Percentiles rank a stretch among this genome's conserved stretches.
Conservation (phyloP, 2,113 vertebrate genomes). For the Ptyas mucosa region DNA sequence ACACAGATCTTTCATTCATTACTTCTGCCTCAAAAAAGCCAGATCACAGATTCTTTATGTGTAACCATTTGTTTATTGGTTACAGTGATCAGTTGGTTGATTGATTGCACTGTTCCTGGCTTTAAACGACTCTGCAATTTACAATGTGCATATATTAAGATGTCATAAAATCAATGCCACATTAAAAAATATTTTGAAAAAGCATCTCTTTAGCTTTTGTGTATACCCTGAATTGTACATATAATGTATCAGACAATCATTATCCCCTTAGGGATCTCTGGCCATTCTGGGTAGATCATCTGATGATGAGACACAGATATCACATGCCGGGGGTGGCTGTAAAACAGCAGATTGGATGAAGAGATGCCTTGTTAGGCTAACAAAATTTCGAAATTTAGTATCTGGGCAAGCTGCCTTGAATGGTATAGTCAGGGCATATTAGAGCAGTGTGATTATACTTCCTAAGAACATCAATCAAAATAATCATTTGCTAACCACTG, state of each 20-base stretch:
- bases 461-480: not conserved
- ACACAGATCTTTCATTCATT: not conserved
- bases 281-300: constrained; percentile 37
- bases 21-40: not conserved
- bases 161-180: not conserved
- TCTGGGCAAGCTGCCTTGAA: constrained; percentile 37
- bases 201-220: not conserved
- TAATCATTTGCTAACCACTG: constrained; percentile 30
- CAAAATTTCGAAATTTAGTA: constrained; percentile 55
- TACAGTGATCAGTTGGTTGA: not conserved
- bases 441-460: constrained; percentile 41
- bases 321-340: constrained; percentile 56
- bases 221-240: not conserved
- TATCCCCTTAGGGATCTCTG: constrained; percentile 41
- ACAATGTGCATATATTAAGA: not conserved
- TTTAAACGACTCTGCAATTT: not conserved
- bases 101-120: not conserved
- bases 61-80: not conserved
- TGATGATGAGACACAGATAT: constrained; percentile 58
- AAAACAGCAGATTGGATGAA: constrained; percentile 53
- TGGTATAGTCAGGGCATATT: constrained; percentile 31
- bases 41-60: not conserved
- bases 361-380: constrained; percentile 53
- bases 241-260: constrained; percentile 8
- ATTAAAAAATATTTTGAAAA: not conserved